Evolutionary conservation across 2,888 invertebrate genomes (phyloP).

Genomic region (Mythimna vitellina): DNA sequence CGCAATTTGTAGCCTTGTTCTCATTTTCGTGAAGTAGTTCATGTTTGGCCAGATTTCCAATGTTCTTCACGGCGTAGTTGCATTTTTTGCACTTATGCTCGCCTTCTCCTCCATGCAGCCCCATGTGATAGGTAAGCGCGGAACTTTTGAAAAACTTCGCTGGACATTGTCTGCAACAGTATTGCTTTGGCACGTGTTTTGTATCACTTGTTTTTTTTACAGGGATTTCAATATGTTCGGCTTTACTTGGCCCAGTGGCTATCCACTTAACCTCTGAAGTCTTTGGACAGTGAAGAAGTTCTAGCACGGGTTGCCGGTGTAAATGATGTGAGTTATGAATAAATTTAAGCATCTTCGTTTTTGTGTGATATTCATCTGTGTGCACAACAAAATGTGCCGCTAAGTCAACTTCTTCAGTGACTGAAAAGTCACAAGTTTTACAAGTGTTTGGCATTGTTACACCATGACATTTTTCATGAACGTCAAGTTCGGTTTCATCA

Average conservation of each 20-base stretch:
- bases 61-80: slow-evolving; percentile 93
- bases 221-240: slow-evolving; percentile 70
- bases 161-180: slow-evolving; percentile 92
- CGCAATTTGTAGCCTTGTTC: slow-evolving; percentile 76
- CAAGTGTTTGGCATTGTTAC: slow-evolving; percentile 92
- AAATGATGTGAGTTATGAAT: slow-evolving; percentile 92
- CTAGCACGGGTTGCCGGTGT: slow-evolving; percentile 92
- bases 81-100: slow-evolving; percentile 93
- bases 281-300: slow-evolving; percentile 78
- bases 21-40: slow-evolving; percentile 89
- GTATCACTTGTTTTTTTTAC: slow-evolving; percentile 75
- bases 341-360: slow-evolving; percentile 92
- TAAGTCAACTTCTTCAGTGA: slow-evolving; percentile 93
- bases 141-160: slow-evolving; percentile 94
- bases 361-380: slow-evolving; percentile 94
- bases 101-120: slow-evolving; percentile 92
- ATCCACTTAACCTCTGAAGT: slow-evolving; percentile 86
- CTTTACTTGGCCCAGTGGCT: slow-evolving; percentile 76
- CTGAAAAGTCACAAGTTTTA: slow-evolving; percentile 94
- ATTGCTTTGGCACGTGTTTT: slow-evolving; percentile 83
- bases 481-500: slow-evolving; percentile 93
- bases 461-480: slow-evolving; percentile 93
- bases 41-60: slow-evolving; percentile 92
- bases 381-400: slow-evolving; percentile 93
- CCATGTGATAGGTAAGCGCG: slow-evolving; percentile 93